Evolutionary conservation across 2,113 vertebrate species (phyloP), one percentile per base, ranked within the genome.

Genomic region (Artemisiospiza belli): DNA sequence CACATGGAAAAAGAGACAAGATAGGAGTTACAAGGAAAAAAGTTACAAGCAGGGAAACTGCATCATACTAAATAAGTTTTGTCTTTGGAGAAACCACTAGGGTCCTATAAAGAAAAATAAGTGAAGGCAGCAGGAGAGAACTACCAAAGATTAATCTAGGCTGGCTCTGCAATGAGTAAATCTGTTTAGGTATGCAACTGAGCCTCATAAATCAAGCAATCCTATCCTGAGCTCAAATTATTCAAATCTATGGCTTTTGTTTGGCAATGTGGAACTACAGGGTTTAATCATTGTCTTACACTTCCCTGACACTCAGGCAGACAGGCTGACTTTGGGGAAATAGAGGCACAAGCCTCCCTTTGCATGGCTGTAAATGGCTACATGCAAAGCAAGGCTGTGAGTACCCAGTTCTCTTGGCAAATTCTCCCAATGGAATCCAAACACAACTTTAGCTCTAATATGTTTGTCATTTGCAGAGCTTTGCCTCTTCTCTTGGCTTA

Each of bases 91-190:
- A 87, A 88, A 80, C 3, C 67, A 83, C 27, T 24, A 83, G 55
- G 27, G 68, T 83, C 72, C 68, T 63, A 44, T 86, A 89, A 89
- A 83, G 72, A 80, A 83, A 94, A 95, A 43, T 74, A 78, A 84
- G 70, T 47, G 28, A 93, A 77, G 59, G 61, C 35, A 77, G 28
- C 67, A 83, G 27, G 30, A 93, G 46, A 73, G 7, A 92, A 59
- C 76, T 63, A 77, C 31, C 19, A 62, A 77, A 86, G 52, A 81
- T 63, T 16, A 80, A 92, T 83, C 51, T 68, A 73, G 75, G 43
- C 46, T 92, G 63, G 51, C 37, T 69, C 68, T 88, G 75, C 75
- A 86, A 76, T 62, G 19, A 88, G 33, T 90, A 83, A 73, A 92
- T 90, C 75, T 79, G 52, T 85, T 88, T 74, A 86, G 63, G 46